phyloP scores from a whole-genome alignment of 2,113 vertebrate genomes.

The Coreoperca whiteheadi region DNA sequence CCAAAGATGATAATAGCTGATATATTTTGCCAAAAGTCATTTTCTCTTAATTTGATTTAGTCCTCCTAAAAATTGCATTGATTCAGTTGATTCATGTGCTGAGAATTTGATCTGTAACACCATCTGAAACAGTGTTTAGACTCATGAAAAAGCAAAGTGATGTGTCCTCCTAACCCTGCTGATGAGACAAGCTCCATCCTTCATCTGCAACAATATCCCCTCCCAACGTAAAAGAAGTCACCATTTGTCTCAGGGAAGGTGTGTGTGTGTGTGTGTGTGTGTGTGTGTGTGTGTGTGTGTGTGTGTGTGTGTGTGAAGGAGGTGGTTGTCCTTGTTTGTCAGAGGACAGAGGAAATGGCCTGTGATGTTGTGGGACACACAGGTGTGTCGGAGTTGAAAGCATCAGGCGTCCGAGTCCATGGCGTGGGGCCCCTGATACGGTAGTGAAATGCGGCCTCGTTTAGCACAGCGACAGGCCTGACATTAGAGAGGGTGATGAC shows the following conservation, averaged over 20 bases:
- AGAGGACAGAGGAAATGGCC: slow-evolving; percentile 70
- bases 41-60: neutral
- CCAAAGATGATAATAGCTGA: neutral
- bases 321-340: slow-evolving; percentile 64
- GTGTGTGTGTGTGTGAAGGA: neutral
- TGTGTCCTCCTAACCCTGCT: slow-evolving; percentile 7
- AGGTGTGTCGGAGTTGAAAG: slow-evolving; percentile 79
- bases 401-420: slow-evolving; percentile 5
- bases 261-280: slow-evolving; percentile 38
- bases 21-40: neutral
- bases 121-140: slow-evolving; percentile 16
- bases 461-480: slow-evolving; percentile 72
- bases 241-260: slow-evolving; percentile 60
- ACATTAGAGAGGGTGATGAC: slow-evolving; percentile 88
- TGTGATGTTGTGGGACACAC: slow-evolving; percentile 79
- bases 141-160: slow-evolving; percentile 31
- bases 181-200: slow-evolving; percentile 39
- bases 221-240: slow-evolving; percentile 5
- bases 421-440: slow-evolving; percentile 42
- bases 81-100: slow-evolving; percentile 9
- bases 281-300: slow-evolving; percentile 44
- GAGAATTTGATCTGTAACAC: slow-evolving; percentile 13
- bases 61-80: neutral
- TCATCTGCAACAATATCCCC: slow-evolving; percentile 33
- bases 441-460: slow-evolving; percentile 81